Percentiles rank a stretch among this genome's conserved stretches.
phyloP scores from a whole-genome alignment of 1,140 invertebrate species.

The Diploscapter pachys region DNA sequence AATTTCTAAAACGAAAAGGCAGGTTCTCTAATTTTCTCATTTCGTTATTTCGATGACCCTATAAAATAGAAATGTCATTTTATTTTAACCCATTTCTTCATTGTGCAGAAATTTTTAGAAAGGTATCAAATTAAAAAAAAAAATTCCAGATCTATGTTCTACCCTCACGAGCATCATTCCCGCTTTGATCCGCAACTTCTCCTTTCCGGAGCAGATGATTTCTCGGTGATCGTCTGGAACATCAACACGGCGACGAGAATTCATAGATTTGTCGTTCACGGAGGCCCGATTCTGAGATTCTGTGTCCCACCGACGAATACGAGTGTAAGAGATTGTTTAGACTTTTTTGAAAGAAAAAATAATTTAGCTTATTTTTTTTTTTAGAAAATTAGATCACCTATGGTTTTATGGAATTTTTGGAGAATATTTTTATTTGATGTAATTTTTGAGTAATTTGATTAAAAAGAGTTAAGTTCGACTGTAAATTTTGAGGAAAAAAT shows the following conservation, averaged over 20 bases:
- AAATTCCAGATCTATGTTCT: conserved; percentile 67
- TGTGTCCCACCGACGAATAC: conserved; percentile 86
- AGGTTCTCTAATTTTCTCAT: not conserved
- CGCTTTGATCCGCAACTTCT: conserved; percentile 87
- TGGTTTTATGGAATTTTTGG: too few species aligned
- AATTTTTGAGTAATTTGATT: too few species aligned
- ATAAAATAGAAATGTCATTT: not conserved
- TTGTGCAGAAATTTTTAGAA: not conserved
- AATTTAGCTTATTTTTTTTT: too few species aligned
- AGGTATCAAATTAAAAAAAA: not conserved
- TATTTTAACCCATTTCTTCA: too few species aligned
- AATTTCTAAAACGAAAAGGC: not conserved
- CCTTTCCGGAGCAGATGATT: conserved; percentile 92
- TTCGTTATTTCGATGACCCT: not conserved
- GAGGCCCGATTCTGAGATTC: conserved; percentile 77
- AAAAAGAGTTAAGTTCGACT: too few species aligned
- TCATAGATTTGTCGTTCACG: conserved; percentile 93
- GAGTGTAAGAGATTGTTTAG: conserved; percentile 68
- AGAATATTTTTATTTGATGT: too few species aligned
- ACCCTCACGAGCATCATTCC: conserved; percentile 85
- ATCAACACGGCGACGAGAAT: conserved; percentile 81
- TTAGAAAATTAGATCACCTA: too few species aligned
- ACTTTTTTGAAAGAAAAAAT: too few species aligned
- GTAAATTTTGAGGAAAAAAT: not conserved
- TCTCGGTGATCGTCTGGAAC: conserved; percentile 96